Percentiles rank a stretch among this genome's conserved stretches.
These are phyloP conservation scores for Limulus polyphemus DNA, from an alignment of 2,888 invertebrate genomes.

Conservation along the genomic window DNA sequence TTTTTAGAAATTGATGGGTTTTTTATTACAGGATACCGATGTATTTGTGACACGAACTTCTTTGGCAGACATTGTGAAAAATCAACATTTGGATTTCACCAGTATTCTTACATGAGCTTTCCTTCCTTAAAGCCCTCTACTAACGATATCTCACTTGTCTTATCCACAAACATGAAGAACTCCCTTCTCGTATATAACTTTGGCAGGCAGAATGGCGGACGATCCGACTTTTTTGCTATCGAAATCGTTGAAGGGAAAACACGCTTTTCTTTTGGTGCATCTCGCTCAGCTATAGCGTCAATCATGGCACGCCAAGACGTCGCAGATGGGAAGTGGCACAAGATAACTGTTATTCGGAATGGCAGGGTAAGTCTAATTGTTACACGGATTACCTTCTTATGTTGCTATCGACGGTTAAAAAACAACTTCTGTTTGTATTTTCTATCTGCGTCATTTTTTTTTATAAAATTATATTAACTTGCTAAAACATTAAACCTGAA, in stretches of 20 bases:
- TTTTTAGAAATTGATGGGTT: background rate
- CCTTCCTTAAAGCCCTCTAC: constrained; percentile 70
- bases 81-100: constrained; percentile 75
- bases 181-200: constrained; percentile 82
- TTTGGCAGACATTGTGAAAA: constrained; percentile 85
- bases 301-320: constrained; percentile 56
- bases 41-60: constrained; percentile 65
- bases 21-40: constrained; percentile 52
- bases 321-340: constrained; percentile 80
- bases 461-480: too few species aligned
- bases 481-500: too few species aligned
- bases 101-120: constrained; percentile 79
- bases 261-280: constrained; percentile 77
- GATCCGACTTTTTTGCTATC: constrained; percentile 83
- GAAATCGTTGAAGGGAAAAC: constrained; percentile 73
- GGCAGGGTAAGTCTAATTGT: constrained; percentile 66
- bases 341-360: constrained; percentile 78
- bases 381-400: too few species aligned
- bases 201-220: constrained; percentile 70
- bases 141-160: constrained; percentile 74
- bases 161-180: constrained; percentile 69
- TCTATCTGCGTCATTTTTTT: too few species aligned
- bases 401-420: too few species aligned
- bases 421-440: too few species aligned
- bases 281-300: constrained; percentile 66